Conservation (phyloP, 2,888 invertebrate species). For the Caenorhabditis doughertyi region DNA sequence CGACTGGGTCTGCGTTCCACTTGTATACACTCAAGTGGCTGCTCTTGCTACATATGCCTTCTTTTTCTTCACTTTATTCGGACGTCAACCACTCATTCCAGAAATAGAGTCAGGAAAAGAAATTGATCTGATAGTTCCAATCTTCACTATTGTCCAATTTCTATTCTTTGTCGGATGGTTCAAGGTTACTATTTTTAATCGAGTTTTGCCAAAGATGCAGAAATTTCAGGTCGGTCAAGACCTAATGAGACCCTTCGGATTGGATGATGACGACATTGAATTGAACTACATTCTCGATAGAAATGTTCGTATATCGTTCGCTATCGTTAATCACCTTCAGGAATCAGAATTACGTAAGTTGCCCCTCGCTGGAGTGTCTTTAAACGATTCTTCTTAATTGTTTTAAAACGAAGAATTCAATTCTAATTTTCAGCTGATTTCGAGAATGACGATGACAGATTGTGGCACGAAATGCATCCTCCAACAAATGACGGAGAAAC, state of each 20-base stretch:
- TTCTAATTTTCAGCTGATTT: slow-evolving; percentile 44
- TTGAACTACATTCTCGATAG: slow-evolving; percentile 74
- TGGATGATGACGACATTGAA: slow-evolving; percentile 76
- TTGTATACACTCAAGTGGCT: slow-evolving; percentile 81
- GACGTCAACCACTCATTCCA: slow-evolving; percentile 80
- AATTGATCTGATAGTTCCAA: slow-evolving; percentile 70
- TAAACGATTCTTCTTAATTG: background rate
- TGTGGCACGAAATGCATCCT: slow-evolving; percentile 64
- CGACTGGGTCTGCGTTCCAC: slow-evolving; percentile 78
- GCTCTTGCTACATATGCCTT: slow-evolving; percentile 83
- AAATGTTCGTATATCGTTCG: slow-evolving; percentile 71
- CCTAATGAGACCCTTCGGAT: slow-evolving; percentile 76
- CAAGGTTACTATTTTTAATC: slow-evolving; percentile 44
- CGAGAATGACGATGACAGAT: slow-evolving; percentile 64
- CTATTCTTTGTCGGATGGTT: slow-evolving; percentile 76
- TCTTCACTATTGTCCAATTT: slow-evolving; percentile 75
- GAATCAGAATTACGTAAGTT: slow-evolving; percentile 62
- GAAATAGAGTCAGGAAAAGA: slow-evolving; percentile 63
- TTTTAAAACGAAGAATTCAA: background rate
- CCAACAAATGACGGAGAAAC: slow-evolving; percentile 15
- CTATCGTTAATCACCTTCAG: slow-evolving; percentile 71
- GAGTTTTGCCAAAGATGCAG: background rate
- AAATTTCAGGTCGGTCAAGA: slow-evolving; percentile 70
- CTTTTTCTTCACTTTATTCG: slow-evolving; percentile 83
- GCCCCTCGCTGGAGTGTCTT: no score